phyloP scores from a whole-genome alignment of 2,113 vertebrate species.

The Heterocephalus glaber region DNA sequence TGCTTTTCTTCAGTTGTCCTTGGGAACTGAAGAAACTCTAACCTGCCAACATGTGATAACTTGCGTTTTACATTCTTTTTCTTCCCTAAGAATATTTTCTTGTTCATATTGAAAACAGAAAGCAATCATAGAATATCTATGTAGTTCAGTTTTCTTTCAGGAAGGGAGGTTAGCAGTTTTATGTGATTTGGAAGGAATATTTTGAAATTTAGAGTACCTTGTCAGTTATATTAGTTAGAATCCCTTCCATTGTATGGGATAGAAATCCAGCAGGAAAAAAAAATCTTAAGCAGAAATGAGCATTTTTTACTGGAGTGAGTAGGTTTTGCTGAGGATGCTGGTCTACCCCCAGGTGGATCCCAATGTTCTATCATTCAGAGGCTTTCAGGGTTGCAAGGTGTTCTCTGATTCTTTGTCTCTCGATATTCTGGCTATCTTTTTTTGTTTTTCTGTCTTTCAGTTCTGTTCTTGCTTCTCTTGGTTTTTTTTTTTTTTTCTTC shows the following conservation, averaged over 20 bases:
- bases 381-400: neutral
- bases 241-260: neutral
- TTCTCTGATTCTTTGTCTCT: neutral
- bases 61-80: slow-evolving; percentile 29
- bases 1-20: slow-evolving; percentile 48
- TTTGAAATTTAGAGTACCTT: slow-evolving; percentile 29
- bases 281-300: neutral
- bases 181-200: neutral
- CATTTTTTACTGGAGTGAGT: neutral
- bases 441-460: neutral
- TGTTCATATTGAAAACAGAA: slow-evolving; percentile 27
- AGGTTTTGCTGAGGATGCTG: neutral
- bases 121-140: neutral
- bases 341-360: neutral
- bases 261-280: slow-evolving; percentile 36
- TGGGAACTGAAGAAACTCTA: slow-evolving; percentile 52
- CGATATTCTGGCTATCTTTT: neutral
- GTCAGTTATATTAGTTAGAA: neutral
- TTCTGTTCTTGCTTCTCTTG: neutral
- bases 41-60: slow-evolving; percentile 44
- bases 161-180: neutral
- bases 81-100: slow-evolving; percentile 40
- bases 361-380: neutral
- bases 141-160: neutral
- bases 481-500: neutral